Base-by-base conservation (phyloP, 2,888 invertebrate species). In the Cabera pusaria region DNA sequence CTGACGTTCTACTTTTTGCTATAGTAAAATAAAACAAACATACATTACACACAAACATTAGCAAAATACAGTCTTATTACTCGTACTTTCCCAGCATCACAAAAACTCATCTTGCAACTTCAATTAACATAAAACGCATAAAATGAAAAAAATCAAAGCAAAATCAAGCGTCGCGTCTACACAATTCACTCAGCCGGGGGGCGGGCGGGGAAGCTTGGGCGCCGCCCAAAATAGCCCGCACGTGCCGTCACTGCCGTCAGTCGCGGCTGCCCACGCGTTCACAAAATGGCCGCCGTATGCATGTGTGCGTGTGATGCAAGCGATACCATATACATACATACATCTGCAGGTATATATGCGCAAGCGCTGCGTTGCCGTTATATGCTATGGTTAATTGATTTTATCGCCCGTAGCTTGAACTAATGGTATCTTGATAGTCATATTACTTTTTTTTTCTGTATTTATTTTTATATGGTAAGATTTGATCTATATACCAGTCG, bases 211-310 rank as follows among this genome's bases (percentile, higher is more conserved):
- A 23, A 80, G 82, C 85, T 22, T 44, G 44, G 32, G 50, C 37
- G 51, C 81, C 86, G 86, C 87, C 87, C 74, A 81, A 86, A 88
- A 88, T 88, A 88, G 85, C 68, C 58, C 88, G 85, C 87, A 88
- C 88, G 88, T 88, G 88, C 86, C 86, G 72, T 66, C 69, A 70
- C 88, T 88, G 88, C 86, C 86, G 72, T 66, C 69, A 70, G 72
- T 66, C 67, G 67, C 72, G 78, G 72, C 72, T 82, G 86, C 86
- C 83, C 85, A 82, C 81, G 87, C 86, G 86, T 86, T 78, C 62
- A 51, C 76, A 87, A 86, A 67, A 88, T 88, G 87, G 87, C 87
- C 70, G 86, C 75, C 71, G 41, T 38, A 56, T 54, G 34, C 49
- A 35, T 59, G 67, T 74, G 75, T 76, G 76, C 56, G 73, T 37